Conservation (phyloP, 2,888 invertebrate species). For the Caenorhabditis japonica region DNA sequence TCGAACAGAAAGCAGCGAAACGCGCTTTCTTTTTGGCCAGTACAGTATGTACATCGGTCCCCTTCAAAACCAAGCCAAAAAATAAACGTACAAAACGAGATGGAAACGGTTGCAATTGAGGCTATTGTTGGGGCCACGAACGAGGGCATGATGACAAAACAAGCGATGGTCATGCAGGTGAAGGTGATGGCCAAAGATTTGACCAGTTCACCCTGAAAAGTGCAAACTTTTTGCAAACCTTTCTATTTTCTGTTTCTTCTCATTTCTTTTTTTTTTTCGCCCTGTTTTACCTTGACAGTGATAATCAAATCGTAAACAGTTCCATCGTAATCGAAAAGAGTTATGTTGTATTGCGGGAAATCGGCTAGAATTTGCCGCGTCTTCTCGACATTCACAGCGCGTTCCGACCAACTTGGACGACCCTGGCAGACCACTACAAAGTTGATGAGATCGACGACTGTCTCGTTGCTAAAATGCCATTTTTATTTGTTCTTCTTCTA, state of each 20-base stretch:
- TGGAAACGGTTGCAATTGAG: constrained; percentile 69
- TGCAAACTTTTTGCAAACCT: constrained; percentile 3
- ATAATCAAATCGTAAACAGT: constrained; percentile 75
- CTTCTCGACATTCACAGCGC: constrained; percentile 65
- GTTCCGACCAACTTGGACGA: constrained; percentile 61
- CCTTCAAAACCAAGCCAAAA: no score
- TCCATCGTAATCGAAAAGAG: constrained; percentile 75
- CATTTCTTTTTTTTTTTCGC: neutral
- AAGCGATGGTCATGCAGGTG: constrained; percentile 72
- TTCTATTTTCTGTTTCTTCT: neutral
- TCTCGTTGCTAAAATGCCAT: constrained; percentile 52
- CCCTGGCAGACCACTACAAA: constrained; percentile 68
- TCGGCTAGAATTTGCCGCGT: constrained; percentile 64
- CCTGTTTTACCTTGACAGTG: constrained; percentile 65
- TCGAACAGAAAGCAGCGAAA: no score
- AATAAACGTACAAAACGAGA: constrained; percentile 65
- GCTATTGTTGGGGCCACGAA: constrained; percentile 66
- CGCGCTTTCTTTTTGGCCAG: no score
- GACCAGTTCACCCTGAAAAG: constrained; percentile 66
- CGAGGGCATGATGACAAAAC: constrained; percentile 70
- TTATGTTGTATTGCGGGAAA: constrained; percentile 66
- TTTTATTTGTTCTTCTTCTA: no score
- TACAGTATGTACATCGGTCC: no score
- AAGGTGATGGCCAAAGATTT: constrained; percentile 72
- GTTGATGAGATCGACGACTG: constrained; percentile 63